Evolutionary conservation across 2,797 vertebrate species (phyloP).

Genomic region (Sebastes goodei): DNA sequence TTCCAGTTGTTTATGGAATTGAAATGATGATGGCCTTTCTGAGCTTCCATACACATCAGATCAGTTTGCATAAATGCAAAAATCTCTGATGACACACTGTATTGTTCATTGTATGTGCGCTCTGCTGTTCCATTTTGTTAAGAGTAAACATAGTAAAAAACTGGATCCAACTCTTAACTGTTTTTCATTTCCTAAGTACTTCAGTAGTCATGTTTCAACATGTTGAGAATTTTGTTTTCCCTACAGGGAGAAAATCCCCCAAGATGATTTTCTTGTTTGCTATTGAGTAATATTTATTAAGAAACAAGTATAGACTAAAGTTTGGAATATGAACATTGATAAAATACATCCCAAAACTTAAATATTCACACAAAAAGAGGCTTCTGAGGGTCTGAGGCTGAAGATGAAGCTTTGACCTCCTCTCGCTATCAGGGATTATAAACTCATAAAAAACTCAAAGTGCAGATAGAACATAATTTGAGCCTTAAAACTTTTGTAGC

Average conservation of each 20-base stretch:
- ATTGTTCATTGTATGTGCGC: background rate
- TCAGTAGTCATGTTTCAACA: conserved; percentile 54
- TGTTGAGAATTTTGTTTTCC: conserved; percentile 57
- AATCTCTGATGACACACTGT: background rate
- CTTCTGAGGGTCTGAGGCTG: background rate
- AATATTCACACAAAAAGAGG: background rate
- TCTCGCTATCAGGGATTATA: background rate
- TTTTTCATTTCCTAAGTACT: conserved; percentile 10
- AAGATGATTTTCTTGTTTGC: conserved; percentile 52
- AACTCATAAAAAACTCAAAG: background rate
- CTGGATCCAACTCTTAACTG: background rate
- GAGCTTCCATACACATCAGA: background rate
- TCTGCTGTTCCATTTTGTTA: background rate
- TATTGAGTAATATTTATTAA: conserved; percentile 47
- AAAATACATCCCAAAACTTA: background rate
- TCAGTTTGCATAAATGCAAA: background rate
- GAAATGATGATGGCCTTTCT: background rate
- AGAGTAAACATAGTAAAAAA: conserved; percentile 23
- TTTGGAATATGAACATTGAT: background rate
- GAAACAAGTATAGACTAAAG: background rate
- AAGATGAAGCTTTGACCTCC: background rate
- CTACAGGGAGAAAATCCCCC: conserved; percentile 40
- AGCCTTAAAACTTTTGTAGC: background rate
- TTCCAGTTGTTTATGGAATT: background rate
- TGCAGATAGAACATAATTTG: background rate